Base-by-base conservation (phyloP, 2,888 invertebrate species). In the Temnothorax unifasciatus region DNA sequence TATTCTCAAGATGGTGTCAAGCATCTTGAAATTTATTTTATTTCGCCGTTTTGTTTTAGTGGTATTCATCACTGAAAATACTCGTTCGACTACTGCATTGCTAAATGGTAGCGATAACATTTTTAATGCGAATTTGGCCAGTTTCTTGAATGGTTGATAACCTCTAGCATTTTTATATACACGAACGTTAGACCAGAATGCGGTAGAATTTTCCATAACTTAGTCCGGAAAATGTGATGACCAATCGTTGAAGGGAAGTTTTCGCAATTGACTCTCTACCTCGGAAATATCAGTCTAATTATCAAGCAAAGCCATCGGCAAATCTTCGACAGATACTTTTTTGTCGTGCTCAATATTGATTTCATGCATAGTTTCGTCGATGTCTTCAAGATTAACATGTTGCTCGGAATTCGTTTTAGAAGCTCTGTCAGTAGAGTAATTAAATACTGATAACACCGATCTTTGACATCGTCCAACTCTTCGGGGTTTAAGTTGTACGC, bases 21-120 rank as follows among this genome's bases (percentile, higher is more conserved):
- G 54, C 54, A 57, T 57, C 21, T 11, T 57, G 13, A 57, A 57
- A 57, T 57, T 57, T 1, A 57, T 3, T 57, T 57, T 21, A n/a
- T 57, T 57, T 57, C 54, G 54, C 3, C 13, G 21, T 57, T 21
- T 57, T 1, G 54, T 57, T 57, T 57, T 57, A 57, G 13, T 57
- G 8, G 11, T 13, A 57, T 57, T 57, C 13, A 57, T 57, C 21
- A 57, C 21, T 3, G 21, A 57, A 25, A 57, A 57, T 1, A 57
- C 54, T 57, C 54, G 11, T 57, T 57, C 54, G 21, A 57, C 54
- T 57, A 57, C 21, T 57, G 54, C 54, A 57, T 57, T 57, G 5
- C 59, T n/a, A 52, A 52, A 18, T 52, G 50, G 50, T 52, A 52
- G 1, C 18, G 6, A 52, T 6, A 52, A 52, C 6, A 52, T 18